Evolutionary conservation across 2,888 invertebrate species (phyloP).

Genomic region (Campopleginae sp.): DNA sequence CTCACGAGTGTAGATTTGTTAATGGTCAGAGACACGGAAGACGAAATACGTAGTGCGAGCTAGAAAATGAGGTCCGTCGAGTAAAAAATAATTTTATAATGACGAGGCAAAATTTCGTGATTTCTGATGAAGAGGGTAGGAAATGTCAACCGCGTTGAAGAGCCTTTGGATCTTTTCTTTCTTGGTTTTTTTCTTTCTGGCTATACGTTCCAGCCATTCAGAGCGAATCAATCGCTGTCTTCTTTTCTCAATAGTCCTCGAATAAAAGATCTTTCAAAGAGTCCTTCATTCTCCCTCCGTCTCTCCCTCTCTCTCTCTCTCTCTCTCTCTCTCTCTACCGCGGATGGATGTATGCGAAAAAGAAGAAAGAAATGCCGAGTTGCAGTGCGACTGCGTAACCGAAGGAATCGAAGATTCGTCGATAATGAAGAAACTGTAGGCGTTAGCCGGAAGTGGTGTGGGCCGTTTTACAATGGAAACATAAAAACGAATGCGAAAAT

Average conservation of each 20-base stretch:
- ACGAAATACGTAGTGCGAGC: neutral
- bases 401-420: constrained; percentile 69
- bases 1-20: neutral
- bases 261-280: constrained; percentile 34
- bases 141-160: neutral
- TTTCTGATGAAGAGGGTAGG: neutral
- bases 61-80: neutral
- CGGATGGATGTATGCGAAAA: constrained; percentile 13
- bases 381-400: constrained; percentile 25
- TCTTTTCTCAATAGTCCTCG: constrained; percentile 42
- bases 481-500: neutral
- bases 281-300: neutral
- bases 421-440: constrained; percentile 71
- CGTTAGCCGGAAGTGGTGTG: constrained; percentile 10
- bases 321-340: neutral
- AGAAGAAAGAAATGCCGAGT: constrained; percentile 2
- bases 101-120: neutral
- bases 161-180: constrained; percentile 13
- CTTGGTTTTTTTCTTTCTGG: neutral
- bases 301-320: neutral
- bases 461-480: neutral
- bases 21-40: constrained; percentile 11
- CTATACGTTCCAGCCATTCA: constrained; percentile 28
- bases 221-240: constrained; percentile 46
- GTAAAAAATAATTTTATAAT: neutral